These are phyloP conservation scores for Melopsittacus undulatus DNA, from an alignment of 2,797 vertebrate genomes.

Conservation along the genomic window DNA sequence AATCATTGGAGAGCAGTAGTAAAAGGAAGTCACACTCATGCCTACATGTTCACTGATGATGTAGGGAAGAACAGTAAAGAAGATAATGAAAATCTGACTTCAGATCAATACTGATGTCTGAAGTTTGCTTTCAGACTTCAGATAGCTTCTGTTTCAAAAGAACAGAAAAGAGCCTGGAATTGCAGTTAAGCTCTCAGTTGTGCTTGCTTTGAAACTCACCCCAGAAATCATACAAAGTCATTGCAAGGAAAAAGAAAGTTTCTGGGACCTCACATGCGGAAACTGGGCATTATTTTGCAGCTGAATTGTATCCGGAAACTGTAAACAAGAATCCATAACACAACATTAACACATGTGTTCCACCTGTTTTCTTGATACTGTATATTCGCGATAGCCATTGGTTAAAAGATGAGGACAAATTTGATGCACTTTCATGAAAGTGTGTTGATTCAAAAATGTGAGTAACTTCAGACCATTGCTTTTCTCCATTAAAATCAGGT, in stretches of 20 bases:
- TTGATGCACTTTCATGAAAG: background rate
- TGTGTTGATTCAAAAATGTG: background rate
- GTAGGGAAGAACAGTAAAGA: background rate
- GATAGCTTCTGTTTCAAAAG: background rate
- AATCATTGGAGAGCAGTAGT: background rate
- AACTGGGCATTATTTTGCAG: background rate
- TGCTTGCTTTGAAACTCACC: background rate
- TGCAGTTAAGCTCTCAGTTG: background rate
- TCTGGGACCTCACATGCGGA: background rate
- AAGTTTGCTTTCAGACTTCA: background rate
- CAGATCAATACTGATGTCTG: background rate
- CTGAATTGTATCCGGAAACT: background rate
- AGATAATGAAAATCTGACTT: background rate
- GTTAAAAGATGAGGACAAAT: background rate
- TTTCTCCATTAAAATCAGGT: background rate
- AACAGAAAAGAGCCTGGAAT: background rate
- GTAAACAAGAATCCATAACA: background rate
- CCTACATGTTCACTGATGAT: background rate
- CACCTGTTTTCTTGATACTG: background rate
- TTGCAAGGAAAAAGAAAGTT: background rate
- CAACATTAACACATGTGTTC: background rate
- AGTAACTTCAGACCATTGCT: background rate
- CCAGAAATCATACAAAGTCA: background rate
- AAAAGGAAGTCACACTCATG: background rate
- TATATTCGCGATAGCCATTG: background rate